Evolutionary conservation across 1,140 invertebrate species (phyloP), one percentile per base, ranked within the genome.

Genomic region (Oncopodura yosiiana): DNA sequence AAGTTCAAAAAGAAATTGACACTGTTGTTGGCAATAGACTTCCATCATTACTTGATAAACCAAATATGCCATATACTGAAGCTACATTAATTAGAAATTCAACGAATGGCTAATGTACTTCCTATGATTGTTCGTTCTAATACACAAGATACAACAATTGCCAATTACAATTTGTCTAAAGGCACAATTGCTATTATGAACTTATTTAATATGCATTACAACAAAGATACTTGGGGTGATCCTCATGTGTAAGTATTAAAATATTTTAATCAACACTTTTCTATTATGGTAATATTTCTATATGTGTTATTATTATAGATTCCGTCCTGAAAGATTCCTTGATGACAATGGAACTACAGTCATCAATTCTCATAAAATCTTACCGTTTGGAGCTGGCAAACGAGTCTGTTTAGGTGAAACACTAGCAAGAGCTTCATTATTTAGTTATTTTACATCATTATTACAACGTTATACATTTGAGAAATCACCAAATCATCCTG

Each of bases 1-100:
- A 81, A 69, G 84, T 83, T 0, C 83, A 85, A 56, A 74, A 78
- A 43, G 87, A 92, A 74, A 81, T 92, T 54, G 87, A 90, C 65
- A 67, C 71, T 56, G 75, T 88, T 0, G 73, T 91, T 26, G 83
- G 81, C 0, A 75, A 83, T 27, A 69, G 82, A 58, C 67, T 78
- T 30, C 84, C 85, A 2, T 73, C 73, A 21, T 68, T 87, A 19
- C 75, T 18, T 16, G 48, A 49, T 24, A 36, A 38, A 21, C 3
- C 48, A 21, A 36, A 24, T 23, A 61, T 69, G 24, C 70, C 70
- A 1, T 69, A 69, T 54, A 70, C 69, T 24, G 58, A 64, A 55
- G 70, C 70, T 8, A 65, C 66, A 6, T 63, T 71, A n/a, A 6
- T 42, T 65, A 43, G 70, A 71, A 62, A 64, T 67, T 14, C 66